Evolutionary conservation across 1,140 invertebrate genomes (phyloP).

Genomic region (Schmidtea mediterranea): DNA sequence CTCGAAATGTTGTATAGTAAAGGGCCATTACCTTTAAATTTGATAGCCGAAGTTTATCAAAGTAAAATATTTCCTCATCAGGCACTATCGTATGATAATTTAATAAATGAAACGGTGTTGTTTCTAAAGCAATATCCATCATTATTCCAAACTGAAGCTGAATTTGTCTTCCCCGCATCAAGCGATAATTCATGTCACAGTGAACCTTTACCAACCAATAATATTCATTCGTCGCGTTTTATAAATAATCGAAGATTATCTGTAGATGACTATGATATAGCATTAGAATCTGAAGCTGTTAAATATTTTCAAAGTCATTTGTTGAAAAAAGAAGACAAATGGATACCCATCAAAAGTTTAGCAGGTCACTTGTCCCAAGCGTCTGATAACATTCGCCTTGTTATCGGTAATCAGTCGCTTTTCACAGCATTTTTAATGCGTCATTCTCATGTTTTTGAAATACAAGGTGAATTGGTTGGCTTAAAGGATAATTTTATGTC

Average conservation of each 20-base stretch:
- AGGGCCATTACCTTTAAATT: too few species aligned
- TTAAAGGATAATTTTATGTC: constrained; percentile 17
- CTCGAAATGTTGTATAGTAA: too few species aligned
- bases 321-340: constrained; percentile 22
- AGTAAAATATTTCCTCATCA: too few species aligned
- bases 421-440: constrained; percentile 21
- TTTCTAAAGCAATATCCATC: constrained; percentile 28
- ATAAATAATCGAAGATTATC: too few species aligned
- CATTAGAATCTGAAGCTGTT: constrained; percentile 24
- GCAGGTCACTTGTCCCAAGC: constrained; percentile 28
- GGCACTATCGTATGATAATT: too few species aligned
- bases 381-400: constrained; percentile 20
- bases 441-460: constrained; percentile 25
- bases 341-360: constrained; percentile 23
- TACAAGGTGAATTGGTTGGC: constrained; percentile 21
- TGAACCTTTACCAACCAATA: too few species aligned
- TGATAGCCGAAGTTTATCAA: too few species aligned
- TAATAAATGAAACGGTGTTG: too few species aligned
- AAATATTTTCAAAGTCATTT: constrained; percentile 24
- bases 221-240: too few species aligned
- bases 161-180: not conserved
- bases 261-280: not conserved
- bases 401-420: constrained; percentile 26
- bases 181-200: too few species aligned
- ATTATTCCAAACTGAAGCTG: constrained; percentile 23